Evolutionary conservation across 2,888 invertebrate genomes (phyloP).

Genomic region (Herminia tarsipennalis): DNA sequence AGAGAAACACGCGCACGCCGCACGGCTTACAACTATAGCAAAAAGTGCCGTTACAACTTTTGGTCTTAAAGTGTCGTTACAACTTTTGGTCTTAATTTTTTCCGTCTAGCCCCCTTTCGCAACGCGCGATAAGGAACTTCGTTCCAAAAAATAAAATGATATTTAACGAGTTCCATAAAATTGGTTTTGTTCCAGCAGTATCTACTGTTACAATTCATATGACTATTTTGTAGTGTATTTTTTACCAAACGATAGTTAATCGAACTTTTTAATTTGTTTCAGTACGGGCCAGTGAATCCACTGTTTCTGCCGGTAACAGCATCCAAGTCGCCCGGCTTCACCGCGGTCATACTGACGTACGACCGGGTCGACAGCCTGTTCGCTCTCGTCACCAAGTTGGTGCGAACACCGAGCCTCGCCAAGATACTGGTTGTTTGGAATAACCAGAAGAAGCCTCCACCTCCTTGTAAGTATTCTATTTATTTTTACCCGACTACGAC

Average conservation of each 20-base stretch:
- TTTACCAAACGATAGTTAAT: not conserved
- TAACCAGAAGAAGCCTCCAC: conserved; percentile 96
- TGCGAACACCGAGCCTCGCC: conserved; percentile 94
- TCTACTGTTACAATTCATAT: no score
- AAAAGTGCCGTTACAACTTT: no score
- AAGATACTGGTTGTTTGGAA: conserved; percentile 98
- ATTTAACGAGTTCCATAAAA: no score
- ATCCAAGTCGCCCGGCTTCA: conserved; percentile 95
- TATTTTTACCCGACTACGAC: not conserved
- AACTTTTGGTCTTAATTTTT: no score
- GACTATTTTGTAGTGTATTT: not conserved
- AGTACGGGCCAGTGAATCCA: conserved; percentile 89
- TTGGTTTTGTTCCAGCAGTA: no score
- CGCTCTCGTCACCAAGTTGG: conserved; percentile 93
- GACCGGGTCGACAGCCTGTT: conserved; percentile 96
- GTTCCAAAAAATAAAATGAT: no score
- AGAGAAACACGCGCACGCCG: no score
- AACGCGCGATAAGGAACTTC: no score
- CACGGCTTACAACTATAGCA: no score
- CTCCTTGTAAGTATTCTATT: conserved; percentile 88
- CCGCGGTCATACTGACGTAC: conserved; percentile 97
- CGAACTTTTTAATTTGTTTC: conserved; percentile 44
- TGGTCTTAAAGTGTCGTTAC: no score
- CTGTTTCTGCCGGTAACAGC: conserved; percentile 95
- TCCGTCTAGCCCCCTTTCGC: no score